Evolutionary conservation across 2,888 invertebrate species (phyloP).

Genomic region (Argyra leucocephala): DNA sequence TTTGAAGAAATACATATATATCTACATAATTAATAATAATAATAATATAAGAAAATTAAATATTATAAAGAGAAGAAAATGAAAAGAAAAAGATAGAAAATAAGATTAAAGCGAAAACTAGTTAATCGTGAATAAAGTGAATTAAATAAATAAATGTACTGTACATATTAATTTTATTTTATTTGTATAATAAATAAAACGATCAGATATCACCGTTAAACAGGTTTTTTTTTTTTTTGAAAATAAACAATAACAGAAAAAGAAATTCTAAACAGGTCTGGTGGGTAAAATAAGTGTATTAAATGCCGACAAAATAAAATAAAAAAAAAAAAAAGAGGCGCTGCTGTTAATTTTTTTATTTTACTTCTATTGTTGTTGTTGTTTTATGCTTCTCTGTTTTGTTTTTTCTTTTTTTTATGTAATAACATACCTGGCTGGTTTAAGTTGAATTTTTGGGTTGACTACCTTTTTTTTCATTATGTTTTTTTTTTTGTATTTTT

Average conservation of each 20-base stretch:
- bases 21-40: too few species aligned
- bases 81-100: too few species aligned
- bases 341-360: not conserved
- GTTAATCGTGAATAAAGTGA: too few species aligned
- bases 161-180: too few species aligned
- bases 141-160: too few species aligned
- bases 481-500: not conserved
- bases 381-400: too few species aligned
- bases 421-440: conserved; percentile 6
- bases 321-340: not conserved
- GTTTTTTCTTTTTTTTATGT: not conserved
- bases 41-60: too few species aligned
- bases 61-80: too few species aligned
- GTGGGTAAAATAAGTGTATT: not conserved
- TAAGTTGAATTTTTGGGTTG: not conserved
- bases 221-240: not conserved
- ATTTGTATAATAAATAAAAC: not conserved
- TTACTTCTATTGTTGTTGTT: not conserved
- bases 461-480: not conserved
- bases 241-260: too few species aligned
- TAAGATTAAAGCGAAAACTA: too few species aligned
- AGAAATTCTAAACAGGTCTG: too few species aligned
- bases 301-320: not conserved
- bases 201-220: not conserved
- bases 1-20: not conserved